Conservation (phyloP, 2,888 invertebrate species). For the Octonoba sinensis region DNA sequence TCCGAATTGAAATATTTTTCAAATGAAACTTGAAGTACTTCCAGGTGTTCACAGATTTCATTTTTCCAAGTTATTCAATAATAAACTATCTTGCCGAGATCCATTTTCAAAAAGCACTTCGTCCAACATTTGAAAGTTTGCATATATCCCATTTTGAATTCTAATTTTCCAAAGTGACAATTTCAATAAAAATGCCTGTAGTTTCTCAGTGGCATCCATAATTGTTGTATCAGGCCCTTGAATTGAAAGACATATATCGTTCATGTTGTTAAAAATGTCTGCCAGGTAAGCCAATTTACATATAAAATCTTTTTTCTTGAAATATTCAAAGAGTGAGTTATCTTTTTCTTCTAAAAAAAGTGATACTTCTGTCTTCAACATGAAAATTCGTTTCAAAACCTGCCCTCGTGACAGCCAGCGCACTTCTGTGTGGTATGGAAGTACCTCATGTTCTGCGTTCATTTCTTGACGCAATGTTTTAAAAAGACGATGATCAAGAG, state of each 20-base stretch:
- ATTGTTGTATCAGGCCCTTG: constrained; percentile 50
- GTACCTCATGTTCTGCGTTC: constrained; percentile 44
- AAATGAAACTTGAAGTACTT: too few relatives aligned
- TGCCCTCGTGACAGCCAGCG: constrained; percentile 38
- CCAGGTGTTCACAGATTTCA: too few relatives aligned
- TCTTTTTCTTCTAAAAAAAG: constrained; percentile 24
- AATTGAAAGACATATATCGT: constrained; percentile 51
- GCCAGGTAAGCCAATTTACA: constrained; percentile 29
- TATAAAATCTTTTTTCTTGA: constrained; percentile 30
- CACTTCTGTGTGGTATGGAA: constrained; percentile 36
- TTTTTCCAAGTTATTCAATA: too few relatives aligned
- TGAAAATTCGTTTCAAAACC: constrained; percentile 45
- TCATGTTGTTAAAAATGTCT: constrained; percentile 52
- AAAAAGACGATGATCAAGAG: constrained; percentile 45
- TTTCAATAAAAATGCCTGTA: constrained; percentile 56
- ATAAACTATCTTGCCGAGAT: constrained; percentile 32
- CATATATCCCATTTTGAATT: constrained; percentile 52
- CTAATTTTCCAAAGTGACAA: constrained; percentile 49
- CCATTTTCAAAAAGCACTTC: constrained; percentile 40
- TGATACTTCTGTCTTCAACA: constrained; percentile 40
- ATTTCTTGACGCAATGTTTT: constrained; percentile 42
- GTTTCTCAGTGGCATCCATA: constrained; percentile 52
- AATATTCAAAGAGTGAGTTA: constrained; percentile 40
- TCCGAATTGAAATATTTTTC: constrained; percentile 38
- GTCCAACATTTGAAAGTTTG: constrained; percentile 55